A percentile compares a stretch with the other conserved stretches of the same genome.
Conservation (phyloP, 2,888 invertebrate genomes). For the Diarsia mendica region DNA sequence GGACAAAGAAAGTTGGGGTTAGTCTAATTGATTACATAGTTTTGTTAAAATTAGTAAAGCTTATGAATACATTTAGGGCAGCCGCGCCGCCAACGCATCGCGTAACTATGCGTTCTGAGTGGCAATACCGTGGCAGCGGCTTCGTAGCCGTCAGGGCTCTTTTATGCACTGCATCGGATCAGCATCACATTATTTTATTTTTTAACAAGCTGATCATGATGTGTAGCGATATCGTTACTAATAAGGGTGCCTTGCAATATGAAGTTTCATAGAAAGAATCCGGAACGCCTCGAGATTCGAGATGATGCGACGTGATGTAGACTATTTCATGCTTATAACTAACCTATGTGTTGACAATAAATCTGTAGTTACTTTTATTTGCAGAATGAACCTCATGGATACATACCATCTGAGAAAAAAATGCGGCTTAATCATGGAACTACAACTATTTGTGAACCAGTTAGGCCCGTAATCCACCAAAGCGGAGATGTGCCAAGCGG, state of each 20-base stretch:
- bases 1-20: conserved; percentile 20
- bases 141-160: not conserved
- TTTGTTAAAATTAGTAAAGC: not conserved
- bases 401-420: not conserved
- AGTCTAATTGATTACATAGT: not conserved
- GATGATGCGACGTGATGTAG: too few relatives aligned
- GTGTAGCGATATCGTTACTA: not conserved
- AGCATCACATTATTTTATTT: too few relatives aligned
- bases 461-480: too few relatives aligned
- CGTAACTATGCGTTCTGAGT: not conserved
- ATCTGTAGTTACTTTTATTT: not conserved
- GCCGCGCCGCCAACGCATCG: not conserved
- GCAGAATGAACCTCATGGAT: not conserved
- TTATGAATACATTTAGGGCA: not conserved
- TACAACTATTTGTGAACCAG: not conserved
- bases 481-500: too few relatives aligned
- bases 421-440: not conserved
- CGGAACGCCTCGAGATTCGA: too few relatives aligned
- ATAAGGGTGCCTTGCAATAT: not conserved
- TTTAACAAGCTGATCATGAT: not conserved
- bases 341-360: not conserved
- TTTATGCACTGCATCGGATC: not conserved
- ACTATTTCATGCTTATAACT: not conserved
- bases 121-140: not conserved
- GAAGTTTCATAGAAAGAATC: not conserved